These are phyloP conservation scores for Crotalus horridus DNA, from an alignment of 2,113 vertebrate genomes.

Conservation along the genomic window DNA sequence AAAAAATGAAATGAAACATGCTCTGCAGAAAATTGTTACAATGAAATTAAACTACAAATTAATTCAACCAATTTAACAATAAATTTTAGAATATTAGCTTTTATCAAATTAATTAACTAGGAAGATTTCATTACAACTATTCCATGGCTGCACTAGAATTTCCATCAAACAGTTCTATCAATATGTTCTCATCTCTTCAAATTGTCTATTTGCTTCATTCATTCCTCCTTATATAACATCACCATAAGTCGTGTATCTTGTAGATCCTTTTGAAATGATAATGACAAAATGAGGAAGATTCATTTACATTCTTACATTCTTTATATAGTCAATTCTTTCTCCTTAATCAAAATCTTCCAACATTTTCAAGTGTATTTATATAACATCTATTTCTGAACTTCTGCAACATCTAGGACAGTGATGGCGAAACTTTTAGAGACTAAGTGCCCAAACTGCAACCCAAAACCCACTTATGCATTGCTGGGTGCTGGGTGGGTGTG, in stretches of 20 bases:
- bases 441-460: too few species aligned
- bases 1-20: not conserved
- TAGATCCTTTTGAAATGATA: not conserved
- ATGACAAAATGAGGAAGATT: not conserved
- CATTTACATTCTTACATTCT: not conserved
- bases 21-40: conserved; percentile 20
- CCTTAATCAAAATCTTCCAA: not conserved
- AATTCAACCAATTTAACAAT: conserved; percentile 3
- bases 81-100: conserved; percentile 24
- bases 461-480: too few species aligned
- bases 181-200: not conserved
- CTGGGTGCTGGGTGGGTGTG: too few species aligned
- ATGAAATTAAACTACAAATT: conserved; percentile 10
- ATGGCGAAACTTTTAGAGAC: too few species aligned
- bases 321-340: not conserved
- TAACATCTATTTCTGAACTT: not conserved
- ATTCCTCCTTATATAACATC: not conserved
- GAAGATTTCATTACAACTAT: not conserved
- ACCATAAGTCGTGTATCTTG: not conserved
- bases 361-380: not conserved
- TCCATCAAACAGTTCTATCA: not conserved
- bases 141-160: not conserved
- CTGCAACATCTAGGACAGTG: not conserved
- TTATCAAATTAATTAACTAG: conserved; percentile 36
- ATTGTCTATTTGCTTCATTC: not conserved